phyloP scores from a whole-genome alignment of 2,888 invertebrate species.

The Ecdyonurus torrentis region DNA sequence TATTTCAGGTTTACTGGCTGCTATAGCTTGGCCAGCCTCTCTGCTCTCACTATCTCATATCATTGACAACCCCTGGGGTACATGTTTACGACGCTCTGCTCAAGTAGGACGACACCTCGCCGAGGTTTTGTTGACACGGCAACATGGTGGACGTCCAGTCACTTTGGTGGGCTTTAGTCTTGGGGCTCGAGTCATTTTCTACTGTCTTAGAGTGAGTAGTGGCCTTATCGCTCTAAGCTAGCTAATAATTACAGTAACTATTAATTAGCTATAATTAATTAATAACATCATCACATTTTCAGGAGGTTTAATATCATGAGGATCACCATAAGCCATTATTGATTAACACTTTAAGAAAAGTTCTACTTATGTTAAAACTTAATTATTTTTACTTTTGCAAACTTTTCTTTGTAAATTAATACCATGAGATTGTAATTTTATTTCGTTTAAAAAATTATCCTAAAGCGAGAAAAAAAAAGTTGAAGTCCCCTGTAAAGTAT shows the following conservation, averaged over 20 bases:
- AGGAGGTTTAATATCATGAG: no score
- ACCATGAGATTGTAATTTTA: no score
- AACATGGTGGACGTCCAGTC: slow-evolving; percentile 45
- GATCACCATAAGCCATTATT: no score
- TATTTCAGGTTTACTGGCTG: slow-evolving; percentile 36
- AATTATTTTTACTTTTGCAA: no score
- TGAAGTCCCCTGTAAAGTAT: no score
- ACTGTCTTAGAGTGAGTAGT: slow-evolving; percentile 37
- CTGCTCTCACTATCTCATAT: slow-evolving; percentile 36
- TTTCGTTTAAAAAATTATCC: no score
- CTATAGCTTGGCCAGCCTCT: slow-evolving; percentile 45
- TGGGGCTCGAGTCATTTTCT: slow-evolving; percentile 49
- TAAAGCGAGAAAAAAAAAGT: no score
- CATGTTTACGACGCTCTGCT: slow-evolving; percentile 39
- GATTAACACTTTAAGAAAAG: no score
- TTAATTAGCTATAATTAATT: slow-evolving; percentile 7
- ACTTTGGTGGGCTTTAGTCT: slow-evolving; percentile 46
- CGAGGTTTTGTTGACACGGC: slow-evolving; percentile 38
- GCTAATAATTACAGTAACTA: no score
- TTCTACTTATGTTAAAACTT: no score
- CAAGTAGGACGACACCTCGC: slow-evolving; percentile 45
- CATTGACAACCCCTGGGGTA: slow-evolving; percentile 50
- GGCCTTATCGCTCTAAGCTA: no score
- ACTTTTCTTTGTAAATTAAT: no score
- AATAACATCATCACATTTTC: slow-evolving; percentile 9